Conservation (phyloP, 1,140 invertebrate genomes). For the Atta cephalotes region DNA sequence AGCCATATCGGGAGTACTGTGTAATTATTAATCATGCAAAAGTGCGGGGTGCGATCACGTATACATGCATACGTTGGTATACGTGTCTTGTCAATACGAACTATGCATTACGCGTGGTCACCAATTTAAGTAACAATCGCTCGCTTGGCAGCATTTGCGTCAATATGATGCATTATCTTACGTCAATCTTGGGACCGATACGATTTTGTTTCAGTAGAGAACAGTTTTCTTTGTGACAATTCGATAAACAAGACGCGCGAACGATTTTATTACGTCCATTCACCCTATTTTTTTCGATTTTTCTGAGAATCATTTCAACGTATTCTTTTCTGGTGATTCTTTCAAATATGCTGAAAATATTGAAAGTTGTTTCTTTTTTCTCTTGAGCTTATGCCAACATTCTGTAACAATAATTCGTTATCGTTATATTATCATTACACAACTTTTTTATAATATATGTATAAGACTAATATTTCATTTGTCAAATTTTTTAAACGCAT, state of each 20-base stretch:
- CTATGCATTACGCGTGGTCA: neutral
- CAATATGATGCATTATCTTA: neutral
- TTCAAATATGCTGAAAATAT: neutral
- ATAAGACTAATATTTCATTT: too few species aligned
- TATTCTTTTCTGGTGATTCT: neutral
- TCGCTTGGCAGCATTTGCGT: neutral
- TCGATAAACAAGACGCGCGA: neutral
- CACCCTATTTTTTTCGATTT: neutral
- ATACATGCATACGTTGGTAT: neutral
- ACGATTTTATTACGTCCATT: neutral
- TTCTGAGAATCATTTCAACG: neutral
- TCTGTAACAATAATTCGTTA: too few species aligned
- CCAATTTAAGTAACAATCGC: neutral
- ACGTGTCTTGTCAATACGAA: neutral
- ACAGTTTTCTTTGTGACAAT: neutral
- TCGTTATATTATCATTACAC: too few species aligned
- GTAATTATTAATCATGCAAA: conserved; percentile 18
- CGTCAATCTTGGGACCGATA: neutral
- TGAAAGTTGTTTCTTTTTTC: neutral
- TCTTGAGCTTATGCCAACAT: neutral
- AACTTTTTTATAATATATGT: too few species aligned
- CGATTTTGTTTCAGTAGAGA: neutral
- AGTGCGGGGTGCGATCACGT: neutral
- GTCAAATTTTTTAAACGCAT: too few species aligned
- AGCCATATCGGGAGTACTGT: neutral